Conservation (phyloP, 1,140 invertebrate genomes). For the Dermatophagoides farinae region DNA sequence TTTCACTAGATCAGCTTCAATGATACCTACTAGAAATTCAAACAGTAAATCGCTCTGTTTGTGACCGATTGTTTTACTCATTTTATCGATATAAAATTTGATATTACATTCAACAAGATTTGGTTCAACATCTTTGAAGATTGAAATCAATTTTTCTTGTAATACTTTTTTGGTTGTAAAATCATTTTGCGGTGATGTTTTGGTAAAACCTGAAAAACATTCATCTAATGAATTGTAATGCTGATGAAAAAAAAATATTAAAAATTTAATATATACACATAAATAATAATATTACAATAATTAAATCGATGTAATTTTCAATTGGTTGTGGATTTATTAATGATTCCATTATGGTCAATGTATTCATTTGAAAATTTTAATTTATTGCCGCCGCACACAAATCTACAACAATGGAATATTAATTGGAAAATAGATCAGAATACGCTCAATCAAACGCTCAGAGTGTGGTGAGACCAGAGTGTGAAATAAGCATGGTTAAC, state of each 20-base stretch:
- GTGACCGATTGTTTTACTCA: constrained; percentile 44
- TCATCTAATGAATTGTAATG: constrained; percentile 61
- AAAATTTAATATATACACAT: neutral
- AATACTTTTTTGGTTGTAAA: constrained; percentile 39
- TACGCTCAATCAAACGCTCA: no score
- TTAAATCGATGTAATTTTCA: neutral
- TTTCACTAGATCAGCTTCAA: constrained; percentile 28
- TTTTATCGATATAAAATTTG: constrained; percentile 42
- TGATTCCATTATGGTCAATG: no score
- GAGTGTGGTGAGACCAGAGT: no score
- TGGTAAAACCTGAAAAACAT: constrained; percentile 60
- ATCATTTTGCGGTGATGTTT: constrained; percentile 44
- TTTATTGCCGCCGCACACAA: no score
- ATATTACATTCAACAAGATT: constrained; percentile 39
- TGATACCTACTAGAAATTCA: constrained; percentile 44
- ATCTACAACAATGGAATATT: no score
- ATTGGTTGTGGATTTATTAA: no score
- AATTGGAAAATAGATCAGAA: no score
- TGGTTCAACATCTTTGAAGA: constrained; percentile 27
- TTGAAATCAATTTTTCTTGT: constrained; percentile 34
- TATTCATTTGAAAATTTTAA: no score
- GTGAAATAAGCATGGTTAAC: no score
- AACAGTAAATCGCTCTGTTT: constrained; percentile 47
- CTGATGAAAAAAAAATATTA: constrained; percentile 27
- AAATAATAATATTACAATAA: neutral